These are phyloP conservation scores for Canis aureus DNA, from an alignment of 2,113 vertebrate genomes.

Conservation along the genomic window DNA sequence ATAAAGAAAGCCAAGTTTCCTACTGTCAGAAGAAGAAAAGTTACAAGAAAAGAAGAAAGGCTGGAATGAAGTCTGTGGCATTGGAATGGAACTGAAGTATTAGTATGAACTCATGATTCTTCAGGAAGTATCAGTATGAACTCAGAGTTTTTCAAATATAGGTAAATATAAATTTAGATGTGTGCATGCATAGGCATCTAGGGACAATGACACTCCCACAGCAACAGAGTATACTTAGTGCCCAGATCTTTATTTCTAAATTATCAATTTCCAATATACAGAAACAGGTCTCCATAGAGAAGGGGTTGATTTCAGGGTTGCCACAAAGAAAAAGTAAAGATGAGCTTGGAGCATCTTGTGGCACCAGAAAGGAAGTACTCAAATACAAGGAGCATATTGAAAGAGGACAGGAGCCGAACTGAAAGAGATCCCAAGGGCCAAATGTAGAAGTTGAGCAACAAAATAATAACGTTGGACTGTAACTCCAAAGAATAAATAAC, in stretches of 20 bases:
- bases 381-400: neutral
- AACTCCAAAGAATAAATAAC: neutral
- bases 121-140: neutral
- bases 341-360: neutral
- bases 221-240: neutral
- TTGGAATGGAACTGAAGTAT: neutral
- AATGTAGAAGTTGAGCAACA: neutral
- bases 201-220: neutral
- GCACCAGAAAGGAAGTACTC: slow-evolving; percentile 5
- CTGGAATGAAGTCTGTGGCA: neutral
- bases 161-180: neutral
- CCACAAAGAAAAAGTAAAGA: neutral
- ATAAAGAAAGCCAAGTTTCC: neutral
- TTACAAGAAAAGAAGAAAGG: neutral
- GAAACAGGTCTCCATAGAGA: neutral
- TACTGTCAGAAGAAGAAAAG: neutral
- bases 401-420: neutral
- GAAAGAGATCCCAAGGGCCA: neutral
- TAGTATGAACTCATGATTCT: neutral
- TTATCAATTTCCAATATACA: neutral
- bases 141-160: neutral
- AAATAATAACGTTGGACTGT: neutral
- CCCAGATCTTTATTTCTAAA: neutral
- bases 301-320: neutral
- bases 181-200: neutral